Evolutionary conservation across 2,113 vertebrate species (phyloP), one percentile per base, ranked within the genome.

Genomic region (Sturnus vulgaris): DNA sequence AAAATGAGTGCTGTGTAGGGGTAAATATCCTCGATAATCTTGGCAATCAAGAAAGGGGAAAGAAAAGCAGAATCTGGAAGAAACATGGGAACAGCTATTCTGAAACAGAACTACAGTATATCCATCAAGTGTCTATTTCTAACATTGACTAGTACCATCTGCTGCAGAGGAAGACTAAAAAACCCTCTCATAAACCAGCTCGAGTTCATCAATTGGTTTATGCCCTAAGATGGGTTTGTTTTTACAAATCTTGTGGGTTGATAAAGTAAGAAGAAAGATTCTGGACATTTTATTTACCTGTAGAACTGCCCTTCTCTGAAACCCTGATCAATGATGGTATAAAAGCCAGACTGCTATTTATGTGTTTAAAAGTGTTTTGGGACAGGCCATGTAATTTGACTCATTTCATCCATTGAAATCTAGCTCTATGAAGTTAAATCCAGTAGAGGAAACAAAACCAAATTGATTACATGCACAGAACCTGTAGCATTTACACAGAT

Each of bases 1-100:
- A 93, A 93, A 94, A 81, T 5, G 65, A 84, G 18, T 1, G 0
- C 35, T 60, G 39, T 44, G 40, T 50, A 82, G 75, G 50, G 66
- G 73, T 89, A 89, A 87, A 86, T 70, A 94, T 52, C 44, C 52
- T 90, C 0, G 0, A 68, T 79, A 88, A 66, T 59, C 56, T 83
- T 83, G 75, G 79, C 87, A 90, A 71, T 64, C 64, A 81, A 82
- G 79, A 91, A 79, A 80, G 66, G 35, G 30, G 52, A 81, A 88
- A 68, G 52, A 68, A 78, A 91, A 88, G 44, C 2, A 7, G 78
- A 80, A 88, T 92, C 92, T 95, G 93, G 93, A 71, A 90, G 64
- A 93, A 96, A 93, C 55, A 83, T 93, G 92, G 76, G 31, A 92
- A 75, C 4, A 6, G 31, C 42, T 75, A 64, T 86, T 93, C 79